These are phyloP conservation scores for Monodelphis domestica DNA, from an alignment of 2,797 vertebrate species.

Conservation along the genomic window DNA sequence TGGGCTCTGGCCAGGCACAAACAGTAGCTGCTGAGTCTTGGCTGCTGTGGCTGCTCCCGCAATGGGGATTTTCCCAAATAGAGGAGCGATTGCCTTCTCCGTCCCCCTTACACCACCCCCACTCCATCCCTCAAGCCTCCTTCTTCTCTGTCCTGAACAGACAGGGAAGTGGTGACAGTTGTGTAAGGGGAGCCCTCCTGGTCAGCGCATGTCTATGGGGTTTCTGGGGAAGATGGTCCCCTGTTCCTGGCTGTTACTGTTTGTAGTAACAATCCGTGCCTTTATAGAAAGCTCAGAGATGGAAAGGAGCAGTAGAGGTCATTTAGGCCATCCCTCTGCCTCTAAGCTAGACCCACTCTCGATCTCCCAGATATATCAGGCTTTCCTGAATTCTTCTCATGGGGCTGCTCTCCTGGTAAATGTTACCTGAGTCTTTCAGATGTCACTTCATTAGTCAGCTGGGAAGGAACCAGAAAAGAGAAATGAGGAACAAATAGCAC, in stretches of 20 bases:
- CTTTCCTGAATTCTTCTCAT: not conserved
- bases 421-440: too few relatives aligned
- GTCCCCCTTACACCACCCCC: too few relatives aligned
- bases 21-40: not conserved
- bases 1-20: not conserved
- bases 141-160: not conserved
- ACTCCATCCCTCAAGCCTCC: too few relatives aligned
- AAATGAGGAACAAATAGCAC: too few relatives aligned
- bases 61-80: not conserved
- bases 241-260: not conserved
- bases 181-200: not conserved
- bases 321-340: not conserved
- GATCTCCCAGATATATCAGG: not conserved
- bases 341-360: not conserved
- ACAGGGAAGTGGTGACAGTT: fast-evolving
- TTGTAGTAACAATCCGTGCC: not conserved
- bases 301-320: not conserved
- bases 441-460: not conserved
- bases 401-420: not conserved
- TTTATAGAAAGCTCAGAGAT: not conserved
- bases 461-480: not conserved
- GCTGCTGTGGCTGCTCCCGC: not conserved
- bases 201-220: not conserved
- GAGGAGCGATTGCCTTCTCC: not conserved
- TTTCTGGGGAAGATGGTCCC: not conserved